These are phyloP conservation scores for Pachymerium ferrugineum DNA, from an alignment of 2,888 invertebrate genomes.

Conservation along the genomic window DNA sequence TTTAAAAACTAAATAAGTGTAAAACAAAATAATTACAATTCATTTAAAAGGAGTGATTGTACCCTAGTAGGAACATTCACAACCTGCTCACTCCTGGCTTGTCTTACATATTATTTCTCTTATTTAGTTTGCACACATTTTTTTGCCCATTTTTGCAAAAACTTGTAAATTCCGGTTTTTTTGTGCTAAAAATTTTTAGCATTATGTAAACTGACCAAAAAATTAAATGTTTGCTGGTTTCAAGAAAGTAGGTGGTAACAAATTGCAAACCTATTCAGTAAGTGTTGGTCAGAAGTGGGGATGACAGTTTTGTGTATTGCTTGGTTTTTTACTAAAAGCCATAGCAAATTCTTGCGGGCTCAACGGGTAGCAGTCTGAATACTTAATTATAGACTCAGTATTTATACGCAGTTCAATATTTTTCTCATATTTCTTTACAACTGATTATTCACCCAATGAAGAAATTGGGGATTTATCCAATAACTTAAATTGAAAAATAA, in stretches of 20 bases:
- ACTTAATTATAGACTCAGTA: neutral
- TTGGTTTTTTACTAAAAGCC: neutral
- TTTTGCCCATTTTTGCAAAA: slow-evolving; percentile 7
- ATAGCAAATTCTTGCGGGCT: slow-evolving; percentile 22
- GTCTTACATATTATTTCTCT: neutral
- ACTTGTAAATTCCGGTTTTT: neutral
- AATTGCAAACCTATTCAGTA: slow-evolving; percentile 7
- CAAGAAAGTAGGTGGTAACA: neutral
- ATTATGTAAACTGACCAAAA: slow-evolving; percentile 11
- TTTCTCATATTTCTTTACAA: neutral
- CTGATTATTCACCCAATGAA: no score
- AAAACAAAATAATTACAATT: neutral
- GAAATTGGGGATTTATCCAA: neutral
- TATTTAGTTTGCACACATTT: neutral
- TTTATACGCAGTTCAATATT: slow-evolving; percentile 11
- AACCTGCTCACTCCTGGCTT: slow-evolving; percentile 11
- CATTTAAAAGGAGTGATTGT: neutral
- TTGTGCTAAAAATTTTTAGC: slow-evolving; percentile 10
- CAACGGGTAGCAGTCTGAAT: slow-evolving; percentile 20
- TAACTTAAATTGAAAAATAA: neutral
- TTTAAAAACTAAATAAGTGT: neutral
- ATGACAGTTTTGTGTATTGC: slow-evolving; percentile 27
- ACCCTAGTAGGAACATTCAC: neutral
- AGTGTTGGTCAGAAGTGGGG: slow-evolving; percentile 11
- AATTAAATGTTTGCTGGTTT: neutral